These are phyloP conservation scores for Sarcophaga rosellei DNA, from an alignment of 2,888 invertebrate genomes.

Conservation along the genomic window DNA sequence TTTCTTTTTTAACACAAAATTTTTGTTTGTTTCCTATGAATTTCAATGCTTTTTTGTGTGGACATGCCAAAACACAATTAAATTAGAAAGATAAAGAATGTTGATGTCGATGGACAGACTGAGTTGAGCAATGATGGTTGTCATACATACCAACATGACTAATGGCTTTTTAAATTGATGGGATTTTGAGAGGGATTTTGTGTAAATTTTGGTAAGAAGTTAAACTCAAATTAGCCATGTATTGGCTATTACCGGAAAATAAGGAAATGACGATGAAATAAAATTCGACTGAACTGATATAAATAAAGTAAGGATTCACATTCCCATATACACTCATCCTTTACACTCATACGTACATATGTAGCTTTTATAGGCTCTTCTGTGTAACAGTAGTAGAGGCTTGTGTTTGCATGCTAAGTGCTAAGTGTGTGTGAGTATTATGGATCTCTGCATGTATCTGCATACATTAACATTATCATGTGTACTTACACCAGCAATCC, in stretches of 20 bases:
- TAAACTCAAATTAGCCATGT: conserved; percentile 64
- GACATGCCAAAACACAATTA: not conserved
- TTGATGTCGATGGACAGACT: no score
- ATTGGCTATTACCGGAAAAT: conserved; percentile 55
- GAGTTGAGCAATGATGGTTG: not conserved
- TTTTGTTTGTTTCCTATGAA: conserved; percentile 11
- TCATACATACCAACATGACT: conserved; percentile 56
- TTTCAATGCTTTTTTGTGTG: conserved; percentile 18
- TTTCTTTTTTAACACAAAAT: not conserved
- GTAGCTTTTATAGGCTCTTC: no score
- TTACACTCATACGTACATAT: not conserved
- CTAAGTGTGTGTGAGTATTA: not conserved
- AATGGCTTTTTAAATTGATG: conserved; percentile 68
- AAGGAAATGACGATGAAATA: not conserved
- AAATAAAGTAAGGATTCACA: not conserved
- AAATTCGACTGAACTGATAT: conserved; percentile 33
- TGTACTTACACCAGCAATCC: not conserved
- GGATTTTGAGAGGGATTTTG: conserved; percentile 60
- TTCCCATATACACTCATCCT: not conserved
- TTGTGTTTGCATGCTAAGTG: not conserved
- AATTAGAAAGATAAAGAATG: not conserved
- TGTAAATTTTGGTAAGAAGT: conserved; percentile 60
- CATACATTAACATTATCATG: conserved; percentile 24
- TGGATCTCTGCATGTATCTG: conserved; percentile 12
- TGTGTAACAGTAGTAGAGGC: not conserved